A percentile compares a stretch with the other conserved stretches of the same genome.
phyloP scores from a whole-genome alignment of 2,113 vertebrate genomes.

The Pelecanoides urinatrix region DNA sequence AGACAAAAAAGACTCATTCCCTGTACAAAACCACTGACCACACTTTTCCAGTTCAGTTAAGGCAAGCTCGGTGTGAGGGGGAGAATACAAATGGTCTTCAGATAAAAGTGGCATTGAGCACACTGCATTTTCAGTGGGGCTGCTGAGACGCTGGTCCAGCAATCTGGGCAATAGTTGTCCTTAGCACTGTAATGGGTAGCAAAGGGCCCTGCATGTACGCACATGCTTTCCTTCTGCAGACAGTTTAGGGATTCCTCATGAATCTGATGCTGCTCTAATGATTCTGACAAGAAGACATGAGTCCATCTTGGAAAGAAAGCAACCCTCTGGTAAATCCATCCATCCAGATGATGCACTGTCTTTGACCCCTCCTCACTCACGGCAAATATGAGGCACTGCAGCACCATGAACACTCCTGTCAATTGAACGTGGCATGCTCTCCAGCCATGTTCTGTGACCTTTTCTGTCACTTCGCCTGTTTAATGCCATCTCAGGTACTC shows the following conservation, averaged over 20 bases:
- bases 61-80: not conserved
- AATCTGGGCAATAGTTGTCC: not conserved
- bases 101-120: not conserved
- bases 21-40: not conserved
- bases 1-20: not conserved
- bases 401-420: not conserved
- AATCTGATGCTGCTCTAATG: not conserved
- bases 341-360: not conserved
- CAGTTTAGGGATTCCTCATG: not conserved
- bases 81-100: not conserved
- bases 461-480: not conserved
- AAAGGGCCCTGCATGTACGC: accelerated
- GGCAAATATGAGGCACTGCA: not conserved
- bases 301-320: not conserved
- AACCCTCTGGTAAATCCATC: not conserved
- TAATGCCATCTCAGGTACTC: not conserved
- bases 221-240: not conserved
- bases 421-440: not conserved
- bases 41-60: not conserved
- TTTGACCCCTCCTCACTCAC: not conserved
- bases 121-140: not conserved
- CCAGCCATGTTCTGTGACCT: not conserved
- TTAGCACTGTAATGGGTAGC: not conserved
- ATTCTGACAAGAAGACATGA: not conserved
- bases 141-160: not conserved